A percentile compares a stretch with the other conserved stretches of the same genome.
phyloP scores from a whole-genome alignment of 1,140 invertebrate species.

The Neodiprion lecontei region DNA sequence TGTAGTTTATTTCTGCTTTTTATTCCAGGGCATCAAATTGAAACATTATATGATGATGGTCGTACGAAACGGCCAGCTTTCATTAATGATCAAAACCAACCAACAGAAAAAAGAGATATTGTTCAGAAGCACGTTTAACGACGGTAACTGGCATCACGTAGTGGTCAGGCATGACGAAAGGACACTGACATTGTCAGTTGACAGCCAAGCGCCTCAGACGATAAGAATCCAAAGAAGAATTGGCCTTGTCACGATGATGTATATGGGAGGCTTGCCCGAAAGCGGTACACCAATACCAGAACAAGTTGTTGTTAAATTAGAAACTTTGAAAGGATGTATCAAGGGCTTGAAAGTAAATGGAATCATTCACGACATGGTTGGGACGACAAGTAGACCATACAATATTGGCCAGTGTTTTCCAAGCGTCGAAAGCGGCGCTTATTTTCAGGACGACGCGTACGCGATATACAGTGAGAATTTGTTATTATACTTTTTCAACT shows the following conservation, averaged over 20 bases:
- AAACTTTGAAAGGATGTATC: conserved; percentile 85
- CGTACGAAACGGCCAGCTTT: conserved; percentile 74
- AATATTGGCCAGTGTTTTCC: conserved; percentile 88
- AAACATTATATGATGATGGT: conserved; percentile 78
- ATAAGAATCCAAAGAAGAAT: conserved; percentile 74
- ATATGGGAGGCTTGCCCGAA: conserved; percentile 79
- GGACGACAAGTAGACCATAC: conserved; percentile 69
- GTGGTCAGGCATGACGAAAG: conserved; percentile 67
- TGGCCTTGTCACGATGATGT: conserved; percentile 74
- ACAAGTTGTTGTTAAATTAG: conserved; percentile 69
- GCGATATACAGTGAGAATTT: conserved; percentile 77
- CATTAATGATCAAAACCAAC: conserved; percentile 71
- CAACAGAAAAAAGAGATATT: conserved; percentile 68
- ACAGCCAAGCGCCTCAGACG: conserved; percentile 67
- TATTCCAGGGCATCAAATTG: conserved; percentile 67
- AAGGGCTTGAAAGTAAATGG: conserved; percentile 78
- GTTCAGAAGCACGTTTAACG: conserved; percentile 71
- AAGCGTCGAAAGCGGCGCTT: conserved; percentile 83
- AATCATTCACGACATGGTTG: conserved; percentile 76
- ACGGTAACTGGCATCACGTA: conserved; percentile 87
- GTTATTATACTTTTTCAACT: conserved; percentile 19
- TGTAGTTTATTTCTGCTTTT: conserved; percentile 16
- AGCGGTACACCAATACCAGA: conserved; percentile 62
- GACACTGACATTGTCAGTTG: conserved; percentile 73
- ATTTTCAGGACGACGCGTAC: conserved; percentile 84